Conservation (phyloP, 1,140 invertebrate species). For the Bilobella aurantiaca region DNA sequence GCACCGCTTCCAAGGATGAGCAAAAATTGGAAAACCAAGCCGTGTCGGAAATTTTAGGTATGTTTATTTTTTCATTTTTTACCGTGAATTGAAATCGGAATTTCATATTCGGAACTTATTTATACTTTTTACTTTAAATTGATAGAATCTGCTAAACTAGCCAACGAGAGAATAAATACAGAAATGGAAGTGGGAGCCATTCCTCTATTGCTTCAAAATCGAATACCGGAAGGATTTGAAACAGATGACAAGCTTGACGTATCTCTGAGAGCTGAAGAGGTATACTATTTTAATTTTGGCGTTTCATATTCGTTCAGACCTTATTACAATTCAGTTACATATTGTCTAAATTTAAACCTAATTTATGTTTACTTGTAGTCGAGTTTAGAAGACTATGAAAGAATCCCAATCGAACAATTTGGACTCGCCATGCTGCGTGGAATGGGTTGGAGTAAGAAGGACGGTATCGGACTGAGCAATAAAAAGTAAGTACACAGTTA, state of each 20-base stretch:
- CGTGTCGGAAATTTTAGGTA: slow-evolving; percentile 39
- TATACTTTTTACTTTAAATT: slow-evolving; percentile 8
- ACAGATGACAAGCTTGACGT: slow-evolving; percentile 45
- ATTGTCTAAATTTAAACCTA: neutral
- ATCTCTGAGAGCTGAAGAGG: slow-evolving; percentile 40
- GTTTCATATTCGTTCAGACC: too few species aligned
- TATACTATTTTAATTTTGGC: slow-evolving; percentile 9
- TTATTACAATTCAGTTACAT: neutral
- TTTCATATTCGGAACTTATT: neutral
- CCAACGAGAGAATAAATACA: too few species aligned
- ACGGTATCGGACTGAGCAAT: slow-evolving; percentile 54
- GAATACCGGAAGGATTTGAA: slow-evolving; percentile 39
- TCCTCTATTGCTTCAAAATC: slow-evolving; percentile 39
- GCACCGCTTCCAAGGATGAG: neutral
- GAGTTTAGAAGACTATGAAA: slow-evolving; percentile 77
- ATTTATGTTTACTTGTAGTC: slow-evolving; percentile 45
- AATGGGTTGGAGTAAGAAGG: slow-evolving; percentile 80
- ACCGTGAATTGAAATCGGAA: neutral
- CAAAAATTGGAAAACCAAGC: slow-evolving; percentile 37
- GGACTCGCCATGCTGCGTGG: slow-evolving; percentile 83
- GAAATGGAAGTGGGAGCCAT: slow-evolving; percentile 32
- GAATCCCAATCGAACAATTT: slow-evolving; percentile 74
- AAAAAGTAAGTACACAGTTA: slow-evolving; percentile 42
- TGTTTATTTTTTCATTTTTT: neutral
- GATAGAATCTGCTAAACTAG: slow-evolving; percentile 10